A percentile compares a stretch with the other conserved stretches of the same genome.
Conservation (phyloP, 1,140 invertebrate species). For the Conus ventricosus region DNA sequence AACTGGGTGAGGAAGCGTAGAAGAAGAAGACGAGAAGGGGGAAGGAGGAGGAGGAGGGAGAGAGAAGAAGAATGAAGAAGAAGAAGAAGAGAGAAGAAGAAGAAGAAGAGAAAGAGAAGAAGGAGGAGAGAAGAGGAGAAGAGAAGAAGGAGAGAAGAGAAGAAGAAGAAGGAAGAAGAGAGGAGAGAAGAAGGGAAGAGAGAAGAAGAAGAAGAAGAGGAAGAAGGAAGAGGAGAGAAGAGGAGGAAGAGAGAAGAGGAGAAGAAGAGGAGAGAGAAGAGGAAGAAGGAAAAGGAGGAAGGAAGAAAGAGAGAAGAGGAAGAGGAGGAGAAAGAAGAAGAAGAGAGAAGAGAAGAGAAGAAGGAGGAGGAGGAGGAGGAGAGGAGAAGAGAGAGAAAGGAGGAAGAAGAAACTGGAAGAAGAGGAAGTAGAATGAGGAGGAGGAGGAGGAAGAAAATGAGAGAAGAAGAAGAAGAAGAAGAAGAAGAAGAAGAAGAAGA, state of each 20-base stretch:
- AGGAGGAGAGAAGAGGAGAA: background rate
- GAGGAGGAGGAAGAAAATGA: slow-evolving; percentile 10
- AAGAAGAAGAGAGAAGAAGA: too few relatives aligned
- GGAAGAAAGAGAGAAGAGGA: background rate
- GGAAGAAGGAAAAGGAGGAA: background rate
- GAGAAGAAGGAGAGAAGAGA: background rate
- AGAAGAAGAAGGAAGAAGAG: slow-evolving; percentile 1
- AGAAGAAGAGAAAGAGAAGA: too few relatives aligned
- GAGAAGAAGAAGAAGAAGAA: slow-evolving; percentile 30
- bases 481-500: slow-evolving; percentile 30
- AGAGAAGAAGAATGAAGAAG: background rate
- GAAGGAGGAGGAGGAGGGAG: background rate
- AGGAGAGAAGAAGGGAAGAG: slow-evolving; percentile 15
- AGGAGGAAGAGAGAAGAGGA: background rate
- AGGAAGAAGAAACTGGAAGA: slow-evolving; percentile 11
- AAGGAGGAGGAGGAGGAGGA: background rate
- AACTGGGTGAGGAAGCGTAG: too few relatives aligned
- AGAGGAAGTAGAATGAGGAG: background rate
- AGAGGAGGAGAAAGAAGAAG: too few relatives aligned
- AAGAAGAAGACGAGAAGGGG: too few relatives aligned
- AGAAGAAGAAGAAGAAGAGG: slow-evolving; percentile 29
- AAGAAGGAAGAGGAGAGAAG: slow-evolving; percentile 30
- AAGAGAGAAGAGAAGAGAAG: background rate
- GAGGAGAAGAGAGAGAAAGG: background rate
- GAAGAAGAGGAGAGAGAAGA: background rate